Base-by-base conservation (phyloP, 2,888 invertebrate species). In the Tyria jacobaeae region DNA sequence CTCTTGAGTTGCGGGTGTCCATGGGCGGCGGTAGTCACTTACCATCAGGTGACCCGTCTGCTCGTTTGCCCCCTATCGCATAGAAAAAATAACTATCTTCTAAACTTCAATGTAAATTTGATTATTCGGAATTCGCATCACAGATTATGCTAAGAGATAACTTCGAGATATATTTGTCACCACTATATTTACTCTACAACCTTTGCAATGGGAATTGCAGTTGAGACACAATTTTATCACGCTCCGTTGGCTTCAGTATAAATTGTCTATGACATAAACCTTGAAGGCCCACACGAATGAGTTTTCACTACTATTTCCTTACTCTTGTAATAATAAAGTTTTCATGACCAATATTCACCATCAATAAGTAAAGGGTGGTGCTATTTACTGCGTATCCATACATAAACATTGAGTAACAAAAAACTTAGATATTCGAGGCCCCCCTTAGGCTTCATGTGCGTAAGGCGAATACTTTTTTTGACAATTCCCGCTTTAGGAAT, bases 231-330 rank as follows among this genome's bases (percentile, higher is more conserved):
- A 67, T 59, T 59, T 51, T 60, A 75, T 77, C 70, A 71, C 71
- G 78, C 58, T 55, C 71, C 71, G 72, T 71, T 79, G 68, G 55
- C 31, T 54, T 47, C 61, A 64, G 60, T 57, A 58, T 68, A 62
- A n/a, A 66, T 68, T 70, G 70, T 68, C 66, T 57, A 21, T 21
- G 21, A 12, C 3, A 44, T 21, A 21, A 44, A 44, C 44, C 21
- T 17, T 21, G 17, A 44, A 3, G 44, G 21, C 21, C 4, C 21
- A 12, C 21, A 44, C 44, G 44, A 21, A 10, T 44, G 44, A 44
- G 44, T 44, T 60, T 66, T 73, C 62, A n/a, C 44, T 21, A 12
- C 3, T 12, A 9, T 21, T 44, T 44, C 21, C 21, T 21, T 21
- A 44, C 21, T 12, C 27, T 12, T 21, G 5, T 3, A n/a, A n/a